These are phyloP conservation scores for Drosophila kanapiae DNA, from an alignment of 1,140 invertebrate species.

Conservation along the genomic window DNA sequence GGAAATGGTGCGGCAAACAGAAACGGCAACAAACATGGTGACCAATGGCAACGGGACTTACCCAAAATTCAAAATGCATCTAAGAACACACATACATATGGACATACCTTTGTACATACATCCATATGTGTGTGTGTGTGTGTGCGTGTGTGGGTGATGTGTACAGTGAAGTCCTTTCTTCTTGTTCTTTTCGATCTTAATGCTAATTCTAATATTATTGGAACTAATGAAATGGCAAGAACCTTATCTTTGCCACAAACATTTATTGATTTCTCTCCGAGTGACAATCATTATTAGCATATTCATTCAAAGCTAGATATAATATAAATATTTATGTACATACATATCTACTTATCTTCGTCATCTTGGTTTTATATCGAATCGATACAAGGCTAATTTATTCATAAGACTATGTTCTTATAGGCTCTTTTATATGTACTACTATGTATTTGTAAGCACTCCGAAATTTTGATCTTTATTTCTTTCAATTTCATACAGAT, in stretches of 20 bases:
- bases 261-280: slow-evolving; percentile 7
- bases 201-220: background rate
- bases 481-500: background rate
- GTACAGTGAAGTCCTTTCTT: background rate
- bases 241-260: slow-evolving; percentile 5
- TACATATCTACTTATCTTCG: too few species aligned
- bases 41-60: slow-evolving; percentile 48
- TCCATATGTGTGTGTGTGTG: background rate
- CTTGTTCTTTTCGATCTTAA: background rate
- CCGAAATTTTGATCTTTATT: background rate
- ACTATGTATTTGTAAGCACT: background rate
- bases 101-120: background rate
- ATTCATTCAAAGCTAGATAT: slow-evolving; percentile 3
- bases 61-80: slow-evolving; percentile 41
- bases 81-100: slow-evolving; percentile 2
- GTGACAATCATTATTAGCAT: background rate
- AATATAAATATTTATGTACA: too few species aligned
- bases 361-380: background rate
- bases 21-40: slow-evolving; percentile 31
- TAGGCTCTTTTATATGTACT: background rate
- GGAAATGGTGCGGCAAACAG: background rate
- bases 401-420: background rate
- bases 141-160: slow-evolving; percentile 2
- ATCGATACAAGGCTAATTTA: background rate
- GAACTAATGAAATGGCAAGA: slow-evolving; percentile 2